A percentile compares a stretch with the other conserved stretches of the same genome.
Evolutionary conservation across 1,140 invertebrate genomes (phyloP).

Genomic region (Hyles vespertilio): DNA sequence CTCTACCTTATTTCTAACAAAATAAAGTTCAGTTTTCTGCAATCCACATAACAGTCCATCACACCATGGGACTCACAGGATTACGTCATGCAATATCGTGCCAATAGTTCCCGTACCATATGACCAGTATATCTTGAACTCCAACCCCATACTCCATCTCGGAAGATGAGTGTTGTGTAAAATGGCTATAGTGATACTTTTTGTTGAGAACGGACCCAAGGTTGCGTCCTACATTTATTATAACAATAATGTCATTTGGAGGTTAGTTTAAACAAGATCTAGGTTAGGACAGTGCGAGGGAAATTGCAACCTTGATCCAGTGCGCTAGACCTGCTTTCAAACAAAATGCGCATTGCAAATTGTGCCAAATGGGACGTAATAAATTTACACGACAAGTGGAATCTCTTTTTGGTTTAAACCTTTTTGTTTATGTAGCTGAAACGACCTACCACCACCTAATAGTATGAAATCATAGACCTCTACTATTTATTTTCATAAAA

Average conservation of each 20-base stretch:
- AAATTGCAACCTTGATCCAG: constrained; percentile 10
- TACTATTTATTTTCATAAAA: too few species aligned
- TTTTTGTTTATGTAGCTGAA: too few species aligned
- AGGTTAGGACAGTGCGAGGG: background rate
- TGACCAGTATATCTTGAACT: constrained; percentile 15
- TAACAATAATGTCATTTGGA: constrained; percentile 15
- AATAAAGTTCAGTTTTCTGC: constrained; percentile 4
- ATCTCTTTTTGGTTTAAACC: too few species aligned
- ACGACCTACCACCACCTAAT: too few species aligned
- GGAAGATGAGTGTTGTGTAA: background rate
- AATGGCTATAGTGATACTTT: constrained; percentile 12
- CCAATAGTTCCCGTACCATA: constrained; percentile 8
- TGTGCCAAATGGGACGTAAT: background rate
- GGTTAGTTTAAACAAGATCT: constrained; percentile 7
- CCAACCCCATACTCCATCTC: background rate
- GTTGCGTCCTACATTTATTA: constrained; percentile 12
- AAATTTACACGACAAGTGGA: background rate
- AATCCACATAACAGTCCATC: background rate
- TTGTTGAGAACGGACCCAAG: constrained; percentile 18
- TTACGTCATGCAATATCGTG: constrained; percentile 15
- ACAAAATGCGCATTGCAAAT: background rate
- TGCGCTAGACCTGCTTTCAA: constrained; percentile 1
- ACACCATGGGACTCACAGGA: constrained; percentile 10
- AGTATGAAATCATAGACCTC: too few species aligned
- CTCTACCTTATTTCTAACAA: background rate